Evolutionary conservation across 2,888 invertebrate species (phyloP).

Genomic region (Coelopa pilipes): DNA sequence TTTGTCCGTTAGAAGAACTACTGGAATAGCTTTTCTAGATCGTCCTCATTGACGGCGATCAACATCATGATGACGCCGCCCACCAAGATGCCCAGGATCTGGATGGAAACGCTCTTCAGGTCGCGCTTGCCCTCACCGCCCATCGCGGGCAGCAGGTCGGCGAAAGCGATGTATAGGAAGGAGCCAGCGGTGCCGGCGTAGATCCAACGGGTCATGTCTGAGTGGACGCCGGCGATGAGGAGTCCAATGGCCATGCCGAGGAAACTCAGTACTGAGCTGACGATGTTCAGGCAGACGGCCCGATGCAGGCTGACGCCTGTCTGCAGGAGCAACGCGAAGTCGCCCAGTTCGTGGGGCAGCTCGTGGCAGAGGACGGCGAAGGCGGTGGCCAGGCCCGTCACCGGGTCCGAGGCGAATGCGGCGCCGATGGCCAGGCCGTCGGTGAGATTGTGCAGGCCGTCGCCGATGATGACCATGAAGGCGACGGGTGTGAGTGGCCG

Average conservation of each 20-base stretch:
- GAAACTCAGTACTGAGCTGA: constrained; percentile 81
- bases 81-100: constrained; percentile 74
- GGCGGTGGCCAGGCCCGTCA: constrained; percentile 81
- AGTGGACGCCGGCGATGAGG: constrained; percentile 76
- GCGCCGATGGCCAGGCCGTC: constrained; percentile 85
- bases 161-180: constrained; percentile 83
- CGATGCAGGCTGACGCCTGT: constrained; percentile 79
- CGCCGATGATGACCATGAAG: constrained; percentile 83
- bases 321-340: constrained; percentile 82
- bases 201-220: constrained; percentile 78
- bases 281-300: constrained; percentile 78
- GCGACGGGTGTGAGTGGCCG: constrained; percentile 75
- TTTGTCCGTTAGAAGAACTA: constrained; percentile 38
- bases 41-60: constrained; percentile 78
- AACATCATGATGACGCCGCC: constrained; percentile 80
- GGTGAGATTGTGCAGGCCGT: constrained; percentile 82
- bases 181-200: constrained; percentile 84
- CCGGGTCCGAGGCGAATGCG: constrained; percentile 78
- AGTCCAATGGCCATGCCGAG: constrained; percentile 77
- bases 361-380: constrained; percentile 85
- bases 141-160: constrained; percentile 79
- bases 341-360: constrained; percentile 83
- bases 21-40: constrained; percentile 56
- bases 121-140: constrained; percentile 69
- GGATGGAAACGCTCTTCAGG: constrained; percentile 71